These are phyloP conservation scores for Mormyrops boulengeri DNA, from an alignment of 2,797 vertebrate genomes.

Conservation along the genomic window DNA sequence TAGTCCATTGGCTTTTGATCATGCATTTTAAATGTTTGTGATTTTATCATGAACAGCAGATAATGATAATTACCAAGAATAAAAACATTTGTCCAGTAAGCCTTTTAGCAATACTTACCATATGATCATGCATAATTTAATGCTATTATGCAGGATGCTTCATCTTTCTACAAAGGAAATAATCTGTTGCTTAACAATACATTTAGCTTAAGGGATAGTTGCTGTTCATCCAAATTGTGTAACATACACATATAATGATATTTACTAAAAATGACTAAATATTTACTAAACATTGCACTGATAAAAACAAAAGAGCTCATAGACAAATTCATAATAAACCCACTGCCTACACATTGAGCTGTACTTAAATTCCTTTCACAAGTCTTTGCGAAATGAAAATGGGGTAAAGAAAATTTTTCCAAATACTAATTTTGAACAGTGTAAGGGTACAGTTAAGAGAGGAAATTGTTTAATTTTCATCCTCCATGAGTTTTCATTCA, in stretches of 20 bases:
- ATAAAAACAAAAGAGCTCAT: background rate
- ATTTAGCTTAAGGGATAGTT: background rate
- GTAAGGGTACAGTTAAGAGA: background rate
- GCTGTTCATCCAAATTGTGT: background rate
- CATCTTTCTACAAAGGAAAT: slow-evolving; percentile 40
- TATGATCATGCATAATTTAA: slow-evolving; percentile 49
- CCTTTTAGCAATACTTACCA: slow-evolving; percentile 41
- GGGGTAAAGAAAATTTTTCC: background rate
- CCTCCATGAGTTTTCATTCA: background rate
- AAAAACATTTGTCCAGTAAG: slow-evolving; percentile 54
- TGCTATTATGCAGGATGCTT: slow-evolving; percentile 54
- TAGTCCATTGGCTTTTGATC: background rate
- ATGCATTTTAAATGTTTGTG: background rate
- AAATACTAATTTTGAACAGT: background rate
- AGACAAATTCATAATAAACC: background rate
- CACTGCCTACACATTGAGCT: background rate
- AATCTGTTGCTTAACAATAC: slow-evolving; percentile 38
- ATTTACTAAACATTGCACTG: background rate
- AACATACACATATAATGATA: background rate
- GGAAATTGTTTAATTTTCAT: background rate
- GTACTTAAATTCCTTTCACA: background rate
- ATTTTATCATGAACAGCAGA: background rate
- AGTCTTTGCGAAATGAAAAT: background rate
- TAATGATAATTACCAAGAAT: slow-evolving; percentile 10
- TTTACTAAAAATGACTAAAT: background rate